These are phyloP conservation scores for Phenganax marumi DNA, from an alignment of 92 coral and sea anemone genomes.

Conservation along the genomic window DNA sequence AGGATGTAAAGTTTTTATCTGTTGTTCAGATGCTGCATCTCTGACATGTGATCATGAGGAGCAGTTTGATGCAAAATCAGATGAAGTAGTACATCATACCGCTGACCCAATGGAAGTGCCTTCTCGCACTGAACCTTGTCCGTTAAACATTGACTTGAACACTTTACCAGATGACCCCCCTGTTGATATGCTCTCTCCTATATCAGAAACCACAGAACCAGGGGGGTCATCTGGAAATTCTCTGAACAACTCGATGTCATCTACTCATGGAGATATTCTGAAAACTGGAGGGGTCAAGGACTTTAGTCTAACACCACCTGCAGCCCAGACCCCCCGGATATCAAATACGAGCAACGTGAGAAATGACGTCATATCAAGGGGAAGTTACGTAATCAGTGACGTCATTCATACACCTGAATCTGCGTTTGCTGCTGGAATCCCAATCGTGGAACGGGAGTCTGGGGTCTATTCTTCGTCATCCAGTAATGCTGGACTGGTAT, in stretches of 20 bases:
- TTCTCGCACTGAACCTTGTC: not conserved
- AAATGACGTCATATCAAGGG: slow-evolving; percentile 52
- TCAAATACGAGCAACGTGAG: not conserved
- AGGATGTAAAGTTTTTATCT: not conserved
- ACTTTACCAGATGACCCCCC: slow-evolving; percentile 25
- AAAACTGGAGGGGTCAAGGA: not conserved
- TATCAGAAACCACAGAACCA: slow-evolving; percentile 44
- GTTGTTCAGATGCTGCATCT: not conserved
- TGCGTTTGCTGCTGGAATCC: slow-evolving; percentile 94
- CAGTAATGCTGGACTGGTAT: slow-evolving; percentile 14
- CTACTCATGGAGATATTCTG: not conserved
- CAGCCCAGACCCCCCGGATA: slow-evolving; percentile 31
- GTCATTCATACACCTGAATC: slow-evolving; percentile 69
- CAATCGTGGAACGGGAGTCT: slow-evolving; percentile 64
- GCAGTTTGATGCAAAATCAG: slow-evolving; percentile 24
- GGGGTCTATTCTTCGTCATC: not conserved
- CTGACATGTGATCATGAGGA: slow-evolving; percentile 13
- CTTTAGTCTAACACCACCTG: slow-evolving; percentile 9
- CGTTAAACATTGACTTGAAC: slow-evolving; percentile 3
- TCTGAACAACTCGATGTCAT: slow-evolving; percentile 19
- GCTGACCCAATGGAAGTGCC: not conserved
- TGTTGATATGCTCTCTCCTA: slow-evolving; percentile 28
- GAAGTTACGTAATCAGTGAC: slow-evolving; percentile 83
- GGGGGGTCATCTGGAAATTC: slow-evolving; percentile 33
- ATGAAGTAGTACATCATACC: not conserved